Base-by-base conservation (phyloP, 2,113 vertebrate species). In the Rhadina sibilatrix region DNA sequence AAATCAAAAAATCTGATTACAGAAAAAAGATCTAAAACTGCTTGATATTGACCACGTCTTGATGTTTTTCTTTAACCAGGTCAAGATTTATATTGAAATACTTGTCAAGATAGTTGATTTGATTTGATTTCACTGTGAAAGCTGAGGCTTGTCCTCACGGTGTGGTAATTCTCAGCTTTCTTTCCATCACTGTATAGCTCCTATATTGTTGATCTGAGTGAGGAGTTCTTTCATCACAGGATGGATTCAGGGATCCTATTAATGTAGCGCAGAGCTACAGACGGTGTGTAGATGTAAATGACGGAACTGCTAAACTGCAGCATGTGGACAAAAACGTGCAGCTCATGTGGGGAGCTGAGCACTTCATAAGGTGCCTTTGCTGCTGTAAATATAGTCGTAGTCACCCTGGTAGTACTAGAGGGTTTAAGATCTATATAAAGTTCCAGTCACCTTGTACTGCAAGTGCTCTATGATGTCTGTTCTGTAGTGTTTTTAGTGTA, bases 241-340 rank as follows among this genome's bases (percentile, higher is more conserved):
- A 28, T 74, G n/a, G 28, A 42, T 77, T 74, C 54, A 17, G 12
- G 6, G n/a, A 19, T 52, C 15, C 50, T 3, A 0, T 77, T 83
- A 8, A 28, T 33, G 15, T n/a, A 50, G 63, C 44, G 19, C 69
- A 49, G 59, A 1, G 0, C 64, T 57, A 4, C 31, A 27, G 44
- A 10, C 0, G 0, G 9, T 37, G 22, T 0, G 8, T 42, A 38
- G 27, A 14, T 61, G 27, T 83, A 27, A 47, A 25, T 15, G 31
- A 24, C 71, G 42, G 60, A 61, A 54, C 12, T 1, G 3, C 5
- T 64, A 27, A 66, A n/a, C 71, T 49, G n/a, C 56, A 61, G 25
- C 10, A 23, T 1, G 3, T 33, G 31, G 31, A 9, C 37, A 35
- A 42, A 42, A 77, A 22, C 0, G 0, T n/a, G 53, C 44, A 16